A percentile compares a stretch with the other conserved stretches of the same genome.
These are phyloP conservation scores for Drosophila biarmipes DNA, from an alignment of 1,140 invertebrate genomes.

Conservation along the genomic window DNA sequence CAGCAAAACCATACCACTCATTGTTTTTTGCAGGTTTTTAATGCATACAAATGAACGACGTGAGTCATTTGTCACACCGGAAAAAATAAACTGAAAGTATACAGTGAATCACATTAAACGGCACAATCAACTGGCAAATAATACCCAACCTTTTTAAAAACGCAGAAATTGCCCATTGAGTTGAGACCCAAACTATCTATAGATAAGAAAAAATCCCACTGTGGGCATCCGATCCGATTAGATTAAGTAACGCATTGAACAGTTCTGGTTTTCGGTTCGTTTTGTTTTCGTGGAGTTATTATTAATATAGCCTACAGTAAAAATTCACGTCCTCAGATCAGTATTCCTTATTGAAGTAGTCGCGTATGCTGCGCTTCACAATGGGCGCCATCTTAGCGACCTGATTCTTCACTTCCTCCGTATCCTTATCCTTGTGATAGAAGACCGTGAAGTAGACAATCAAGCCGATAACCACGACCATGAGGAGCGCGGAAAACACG, in stretches of 20 bases:
- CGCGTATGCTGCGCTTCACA: slow-evolving; percentile 65
- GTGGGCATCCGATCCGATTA: slow-evolving; percentile 46
- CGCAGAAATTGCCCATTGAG: slow-evolving; percentile 37
- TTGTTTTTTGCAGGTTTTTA: background rate
- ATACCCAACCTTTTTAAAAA: slow-evolving; percentile 31
- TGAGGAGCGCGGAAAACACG: slow-evolving; percentile 59
- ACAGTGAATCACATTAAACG: slow-evolving; percentile 20
- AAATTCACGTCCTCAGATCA: slow-evolving; percentile 56
- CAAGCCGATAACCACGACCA: slow-evolving; percentile 69
- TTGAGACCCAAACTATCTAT: slow-evolving; percentile 34
- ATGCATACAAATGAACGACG: no score
- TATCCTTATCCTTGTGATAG: slow-evolving; percentile 63
- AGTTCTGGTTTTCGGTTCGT: slow-evolving; percentile 13
- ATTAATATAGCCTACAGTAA: slow-evolving; percentile 47
- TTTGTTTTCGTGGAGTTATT: slow-evolving; percentile 31
- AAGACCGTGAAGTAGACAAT: slow-evolving; percentile 77
- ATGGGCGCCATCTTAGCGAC: slow-evolving; percentile 47
- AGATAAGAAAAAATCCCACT: slow-evolving; percentile 61
- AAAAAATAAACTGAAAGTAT: slow-evolving; percentile 10
- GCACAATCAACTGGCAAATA: slow-evolving; percentile 5
- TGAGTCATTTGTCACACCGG: background rate
- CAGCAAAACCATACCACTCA: background rate
- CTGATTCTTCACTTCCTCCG: slow-evolving; percentile 29
- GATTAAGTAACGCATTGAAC: slow-evolving; percentile 31
- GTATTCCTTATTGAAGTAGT: slow-evolving; percentile 66